phyloP scores from a whole-genome alignment of 2,888 invertebrate genomes.

The Antitype chi region DNA sequence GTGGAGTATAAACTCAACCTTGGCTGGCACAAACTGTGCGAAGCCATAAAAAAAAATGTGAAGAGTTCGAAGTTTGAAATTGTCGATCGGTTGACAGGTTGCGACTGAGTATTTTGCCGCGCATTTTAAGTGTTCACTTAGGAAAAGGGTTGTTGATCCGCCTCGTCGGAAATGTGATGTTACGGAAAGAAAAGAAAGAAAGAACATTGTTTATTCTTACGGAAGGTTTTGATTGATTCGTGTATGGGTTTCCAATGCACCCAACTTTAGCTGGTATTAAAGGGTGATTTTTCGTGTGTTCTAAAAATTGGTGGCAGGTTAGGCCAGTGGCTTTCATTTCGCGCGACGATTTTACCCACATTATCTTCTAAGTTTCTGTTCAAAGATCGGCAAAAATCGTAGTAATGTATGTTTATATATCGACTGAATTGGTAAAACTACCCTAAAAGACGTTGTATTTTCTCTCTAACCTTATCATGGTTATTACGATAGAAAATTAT shows the following conservation, averaged over 20 bases:
- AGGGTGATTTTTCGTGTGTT: constrained; percentile 41
- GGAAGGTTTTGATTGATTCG: constrained; percentile 10
- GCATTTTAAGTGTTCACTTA: constrained; percentile 59
- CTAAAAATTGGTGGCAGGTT: constrained; percentile 39
- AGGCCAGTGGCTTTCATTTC: constrained; percentile 15
- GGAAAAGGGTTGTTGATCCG: constrained; percentile 60
- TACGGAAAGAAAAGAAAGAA: constrained; percentile 22
- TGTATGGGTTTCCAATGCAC: constrained; percentile 16
- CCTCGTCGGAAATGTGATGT: constrained; percentile 38
- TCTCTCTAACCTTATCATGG: constrained; percentile 46
- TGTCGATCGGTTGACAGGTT: constrained; percentile 40
- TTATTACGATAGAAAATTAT: constrained; percentile 51
- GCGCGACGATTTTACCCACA: constrained; percentile 53
- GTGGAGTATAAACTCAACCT: constrained; percentile 4
- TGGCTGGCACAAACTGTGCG: constrained; percentile 5
- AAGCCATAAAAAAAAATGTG: background rate
- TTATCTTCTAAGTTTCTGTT: constrained; percentile 13
- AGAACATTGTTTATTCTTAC: background rate
- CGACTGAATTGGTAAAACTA: constrained; percentile 62
- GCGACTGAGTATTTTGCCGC: constrained; percentile 53
- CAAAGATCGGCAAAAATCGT: constrained; percentile 21
- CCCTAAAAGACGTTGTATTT: constrained; percentile 60
- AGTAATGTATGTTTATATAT: constrained; percentile 41
- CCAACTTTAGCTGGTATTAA: constrained; percentile 5
- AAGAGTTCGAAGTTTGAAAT: constrained; percentile 36